These are phyloP conservation scores for Limosa lapponica DNA, from an alignment of 2,797 vertebrate genomes.

Conservation along the genomic window DNA sequence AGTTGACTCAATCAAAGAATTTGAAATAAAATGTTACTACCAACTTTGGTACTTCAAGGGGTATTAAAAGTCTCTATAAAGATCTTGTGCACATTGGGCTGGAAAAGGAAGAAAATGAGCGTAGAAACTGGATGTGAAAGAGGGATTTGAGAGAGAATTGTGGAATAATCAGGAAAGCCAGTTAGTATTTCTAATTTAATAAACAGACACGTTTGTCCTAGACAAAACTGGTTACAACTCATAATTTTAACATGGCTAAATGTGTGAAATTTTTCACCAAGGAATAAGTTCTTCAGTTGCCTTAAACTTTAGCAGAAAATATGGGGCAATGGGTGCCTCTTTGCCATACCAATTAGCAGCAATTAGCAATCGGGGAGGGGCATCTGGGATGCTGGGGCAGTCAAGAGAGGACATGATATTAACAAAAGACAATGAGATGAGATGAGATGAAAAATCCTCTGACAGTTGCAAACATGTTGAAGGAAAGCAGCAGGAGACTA, in stretches of 20 bases:
- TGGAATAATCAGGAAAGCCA: not conserved
- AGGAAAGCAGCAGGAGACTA: not conserved
- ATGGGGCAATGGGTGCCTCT: not conserved
- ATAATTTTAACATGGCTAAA: not conserved
- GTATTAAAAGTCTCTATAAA: not conserved
- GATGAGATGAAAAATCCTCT: not conserved
- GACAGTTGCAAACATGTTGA: not conserved
- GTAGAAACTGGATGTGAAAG: not conserved
- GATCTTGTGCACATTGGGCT: not conserved
- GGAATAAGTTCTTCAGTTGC: not conserved
- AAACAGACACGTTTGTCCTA: not conserved
- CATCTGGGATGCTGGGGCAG: not conserved
- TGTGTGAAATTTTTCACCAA: not conserved
- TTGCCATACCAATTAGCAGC: not conserved
- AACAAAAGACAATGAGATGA: not conserved
- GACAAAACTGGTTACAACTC: not conserved
- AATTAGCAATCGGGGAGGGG: not conserved
- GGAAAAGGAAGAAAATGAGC: not conserved
- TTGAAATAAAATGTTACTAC: not conserved
- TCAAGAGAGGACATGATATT: not conserved
- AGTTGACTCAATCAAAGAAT: constrained; percentile 15
- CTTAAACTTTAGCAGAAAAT: not conserved
- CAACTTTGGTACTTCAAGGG: not conserved
- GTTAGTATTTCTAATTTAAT: not conserved
- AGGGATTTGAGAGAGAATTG: not conserved